Conservation (phyloP, 2,888 invertebrate species). For the Zygaena filipendulae region DNA sequence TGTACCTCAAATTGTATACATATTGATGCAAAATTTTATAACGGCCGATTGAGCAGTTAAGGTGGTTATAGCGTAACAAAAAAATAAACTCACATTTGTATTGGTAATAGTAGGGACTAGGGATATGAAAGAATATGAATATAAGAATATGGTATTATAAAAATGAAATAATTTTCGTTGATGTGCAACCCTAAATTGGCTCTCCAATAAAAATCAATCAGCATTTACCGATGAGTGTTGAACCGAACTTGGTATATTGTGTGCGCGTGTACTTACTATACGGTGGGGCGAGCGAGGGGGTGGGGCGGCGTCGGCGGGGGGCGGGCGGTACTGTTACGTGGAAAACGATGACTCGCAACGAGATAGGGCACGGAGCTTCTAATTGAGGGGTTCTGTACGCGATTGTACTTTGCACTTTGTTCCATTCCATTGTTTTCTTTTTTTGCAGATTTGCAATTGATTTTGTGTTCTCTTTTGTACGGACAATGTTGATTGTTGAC, state of each 20-base stretch:
- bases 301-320: conserved; percentile 1
- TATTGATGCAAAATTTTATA: too few species aligned
- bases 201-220: conserved; percentile 60
- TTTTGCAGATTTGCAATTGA: conserved; percentile 1
- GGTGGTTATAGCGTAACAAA: too few species aligned
- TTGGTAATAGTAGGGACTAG: too few species aligned
- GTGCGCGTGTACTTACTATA: conserved; percentile 8
- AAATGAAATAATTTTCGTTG: too few species aligned
- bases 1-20: too few species aligned
- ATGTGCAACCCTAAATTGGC: conserved; percentile 39
- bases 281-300: conserved; percentile 4
- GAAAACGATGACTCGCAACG: conserved; percentile 10
- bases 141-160: too few species aligned
- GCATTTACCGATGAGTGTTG: conserved; percentile 33
- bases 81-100: too few species aligned
- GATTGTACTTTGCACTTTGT: conserved; percentile 11
- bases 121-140: too few species aligned
- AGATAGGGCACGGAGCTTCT: conserved; percentile 19
- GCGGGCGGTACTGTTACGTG: conserved; percentile 12
- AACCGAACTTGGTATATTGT: conserved; percentile 8
- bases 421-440: too few species aligned
- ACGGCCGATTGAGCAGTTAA: too few species aligned
- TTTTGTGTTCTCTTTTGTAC: too few species aligned
- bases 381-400: conserved; percentile 10
- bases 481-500: too few species aligned